Base-by-base conservation (phyloP, 1,140 invertebrate species). In the Zaprionus inermis region DNA sequence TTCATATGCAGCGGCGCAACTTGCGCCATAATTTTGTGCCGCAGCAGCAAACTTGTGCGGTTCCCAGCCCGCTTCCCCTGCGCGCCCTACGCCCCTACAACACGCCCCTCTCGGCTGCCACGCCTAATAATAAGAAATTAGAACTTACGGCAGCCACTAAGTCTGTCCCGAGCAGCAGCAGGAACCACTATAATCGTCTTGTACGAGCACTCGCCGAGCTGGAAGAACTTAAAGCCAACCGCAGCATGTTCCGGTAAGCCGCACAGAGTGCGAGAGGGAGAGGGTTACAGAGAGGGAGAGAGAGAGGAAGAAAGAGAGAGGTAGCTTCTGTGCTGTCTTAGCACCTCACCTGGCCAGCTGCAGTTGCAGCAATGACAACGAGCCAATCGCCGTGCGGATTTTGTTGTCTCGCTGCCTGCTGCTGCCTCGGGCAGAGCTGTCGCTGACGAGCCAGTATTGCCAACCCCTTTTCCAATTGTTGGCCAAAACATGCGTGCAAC, bases 111-210 rank as follows among this genome's bases (percentile, higher is more conserved):
- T 9, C n/a, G 6, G 38, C 41, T 34, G 83, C 83, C 83, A 83
- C 84, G 84, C 83, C 83, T 89, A 80, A 89, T 88, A 88, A 89
- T 88, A 88, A 88, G 84, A 88, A 88, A 88, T 88, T 88, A 88
- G 84, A 88, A 88, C 84, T 88, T 88, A 88, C 84, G 84, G 79
- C 84, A 89, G 84, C 84, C 84, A 88, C 84, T 86, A 89, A 86
- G 83, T 89, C 84, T 85, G 82, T 86, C 82, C 76, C 51, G 76
- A 77, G 70, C 82, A 85, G 82, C 18, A 32, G 56, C 3, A 24
- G 67, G 5, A 34, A 49, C 18, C 10, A 78, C 82, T 63, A 82
- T 86, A 86, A 86, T 88, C 82, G 83, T 70, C 83, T 88, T 83
- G 83, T 77, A 82, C 76, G 38, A 32, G 44, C 10, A 10, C 30